Conservation (phyloP, 2,797 vertebrate species). For the Perodicticus potto region DNA sequence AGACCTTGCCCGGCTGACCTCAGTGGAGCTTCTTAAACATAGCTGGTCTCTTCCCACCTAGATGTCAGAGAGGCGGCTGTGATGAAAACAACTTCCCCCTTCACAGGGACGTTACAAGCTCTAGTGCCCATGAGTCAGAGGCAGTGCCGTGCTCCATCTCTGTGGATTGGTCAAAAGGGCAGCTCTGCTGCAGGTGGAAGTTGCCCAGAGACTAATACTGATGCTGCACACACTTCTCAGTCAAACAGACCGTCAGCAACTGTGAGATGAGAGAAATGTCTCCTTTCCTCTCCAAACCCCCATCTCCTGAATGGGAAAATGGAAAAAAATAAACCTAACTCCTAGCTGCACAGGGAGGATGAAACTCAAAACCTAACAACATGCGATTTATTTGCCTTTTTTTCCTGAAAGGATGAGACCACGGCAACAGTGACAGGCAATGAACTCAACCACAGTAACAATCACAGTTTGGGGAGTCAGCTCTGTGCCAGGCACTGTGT, state of each 20-base stretch:
- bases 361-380: slow-evolving; percentile 12
- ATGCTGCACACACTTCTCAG: background rate
- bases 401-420: background rate
- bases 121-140: background rate
- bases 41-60: background rate
- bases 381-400: background rate
- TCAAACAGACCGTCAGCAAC: background rate
- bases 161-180: background rate
- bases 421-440: background rate
- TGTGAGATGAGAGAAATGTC: background rate
- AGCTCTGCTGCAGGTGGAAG: background rate
- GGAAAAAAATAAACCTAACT: background rate
- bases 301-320: background rate
- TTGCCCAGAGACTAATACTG: background rate
- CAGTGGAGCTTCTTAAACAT: background rate
- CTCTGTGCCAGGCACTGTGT: background rate
- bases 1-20: background rate
- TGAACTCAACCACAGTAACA: background rate
- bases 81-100: background rate
- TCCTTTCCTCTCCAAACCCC: background rate
- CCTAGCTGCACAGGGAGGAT: background rate
- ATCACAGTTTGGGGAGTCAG: background rate
- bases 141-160: background rate
- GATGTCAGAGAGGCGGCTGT: background rate
- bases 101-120: background rate